A percentile compares a stretch with the other conserved stretches of the same genome.
Evolutionary conservation across 2,113 vertebrate species (phyloP).

Genomic region (Podiceps cristatus): DNA sequence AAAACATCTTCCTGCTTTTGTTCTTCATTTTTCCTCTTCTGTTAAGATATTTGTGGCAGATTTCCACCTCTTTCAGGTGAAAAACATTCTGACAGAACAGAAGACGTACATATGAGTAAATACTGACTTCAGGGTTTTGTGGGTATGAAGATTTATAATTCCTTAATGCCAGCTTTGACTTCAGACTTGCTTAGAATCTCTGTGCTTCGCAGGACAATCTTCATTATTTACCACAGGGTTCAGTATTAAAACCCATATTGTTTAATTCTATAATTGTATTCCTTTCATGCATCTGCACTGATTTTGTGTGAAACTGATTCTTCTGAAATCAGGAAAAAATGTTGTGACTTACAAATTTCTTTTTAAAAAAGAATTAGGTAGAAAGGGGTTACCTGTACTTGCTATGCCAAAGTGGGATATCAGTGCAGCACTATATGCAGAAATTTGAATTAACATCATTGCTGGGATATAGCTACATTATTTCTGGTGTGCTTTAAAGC

Average conservation of each 20-base stretch:
- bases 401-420: neutral
- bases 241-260: neutral
- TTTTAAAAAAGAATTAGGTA: neutral
- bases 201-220: neutral
- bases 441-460: neutral
- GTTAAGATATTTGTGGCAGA: neutral
- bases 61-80: neutral
- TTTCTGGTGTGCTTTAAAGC: neutral
- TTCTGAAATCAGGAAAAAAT: neutral
- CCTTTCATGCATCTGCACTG: neutral
- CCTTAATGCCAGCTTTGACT: neutral
- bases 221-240: neutral
- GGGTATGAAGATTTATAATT: neutral
- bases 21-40: neutral
- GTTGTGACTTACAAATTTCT: neutral
- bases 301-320: neutral
- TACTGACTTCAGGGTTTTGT: neutral
- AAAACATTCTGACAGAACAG: neutral
- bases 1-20: neutral
- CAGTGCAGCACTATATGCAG: neutral
- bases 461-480: neutral
- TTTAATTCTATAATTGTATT: neutral
- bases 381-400: neutral
- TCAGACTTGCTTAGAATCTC: neutral
- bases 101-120: neutral